These are phyloP conservation scores for Brachionus koreanus DNA, from an alignment of 1,140 invertebrate genomes.

Conservation along the genomic window DNA sequence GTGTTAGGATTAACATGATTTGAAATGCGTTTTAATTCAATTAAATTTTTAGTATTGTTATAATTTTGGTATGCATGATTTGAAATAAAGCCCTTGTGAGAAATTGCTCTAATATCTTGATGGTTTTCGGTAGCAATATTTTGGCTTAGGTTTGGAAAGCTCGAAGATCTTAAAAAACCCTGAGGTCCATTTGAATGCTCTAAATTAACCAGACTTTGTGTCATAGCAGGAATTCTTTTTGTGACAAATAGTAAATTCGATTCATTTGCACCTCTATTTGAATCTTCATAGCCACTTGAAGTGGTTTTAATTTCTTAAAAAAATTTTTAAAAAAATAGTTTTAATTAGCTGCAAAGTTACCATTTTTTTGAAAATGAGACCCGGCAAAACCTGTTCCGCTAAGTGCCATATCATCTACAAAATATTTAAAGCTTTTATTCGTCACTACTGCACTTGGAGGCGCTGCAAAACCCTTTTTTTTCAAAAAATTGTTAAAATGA, in stretches of 20 bases:
- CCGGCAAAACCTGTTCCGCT: not conserved
- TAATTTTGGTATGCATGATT: not conserved
- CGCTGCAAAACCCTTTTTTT: not conserved
- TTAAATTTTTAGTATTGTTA: not conserved
- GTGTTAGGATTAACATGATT: not conserved
- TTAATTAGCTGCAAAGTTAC: not conserved
- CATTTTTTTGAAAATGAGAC: not conserved
- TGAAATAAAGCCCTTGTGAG: not conserved
- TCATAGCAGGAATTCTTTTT: not conserved
- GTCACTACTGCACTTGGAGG: not conserved
- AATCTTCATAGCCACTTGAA: not conserved
- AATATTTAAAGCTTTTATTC: constrained; percentile 10
- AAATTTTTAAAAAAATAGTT: not conserved
- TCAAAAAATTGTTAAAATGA: not conserved
- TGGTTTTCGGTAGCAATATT: not conserved
- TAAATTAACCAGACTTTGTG: not conserved
- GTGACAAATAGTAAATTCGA: not conserved
- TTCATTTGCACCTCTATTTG: not conserved
- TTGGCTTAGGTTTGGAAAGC: not conserved
- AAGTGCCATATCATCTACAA: not conserved
- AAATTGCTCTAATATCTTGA: not conserved
- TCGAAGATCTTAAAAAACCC: not conserved
- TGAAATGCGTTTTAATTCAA: not conserved
- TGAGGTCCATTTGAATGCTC: not conserved
- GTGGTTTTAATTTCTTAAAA: not conserved